Percentiles rank a stretch among this genome's conserved stretches.
phyloP scores from a whole-genome alignment of 2,797 vertebrate genomes.

The Mormyrus hasselquistii region DNA sequence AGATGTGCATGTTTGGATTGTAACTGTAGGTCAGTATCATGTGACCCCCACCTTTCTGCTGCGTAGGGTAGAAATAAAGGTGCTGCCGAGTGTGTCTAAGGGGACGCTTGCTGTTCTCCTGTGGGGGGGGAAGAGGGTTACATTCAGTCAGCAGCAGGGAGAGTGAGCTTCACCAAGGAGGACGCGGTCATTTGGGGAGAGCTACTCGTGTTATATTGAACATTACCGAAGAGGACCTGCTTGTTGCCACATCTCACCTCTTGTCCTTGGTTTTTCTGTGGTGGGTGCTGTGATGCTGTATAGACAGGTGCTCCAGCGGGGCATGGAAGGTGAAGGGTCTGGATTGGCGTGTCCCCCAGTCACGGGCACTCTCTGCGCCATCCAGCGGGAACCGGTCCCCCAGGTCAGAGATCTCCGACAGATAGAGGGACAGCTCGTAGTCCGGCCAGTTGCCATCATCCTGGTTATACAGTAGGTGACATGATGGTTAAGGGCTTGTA shows the following conservation, averaged over 20 bases:
- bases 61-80: conserved; percentile 45
- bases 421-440: conserved; percentile 42
- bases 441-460: conserved; percentile 45
- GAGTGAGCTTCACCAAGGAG: neutral
- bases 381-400: conserved; percentile 54
- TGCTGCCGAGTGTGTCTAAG: conserved; percentile 59
- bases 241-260: conserved; percentile 40
- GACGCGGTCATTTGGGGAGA: neutral
- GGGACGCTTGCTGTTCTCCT: conserved; percentile 58
- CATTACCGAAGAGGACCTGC: no score
- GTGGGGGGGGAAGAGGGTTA: neutral
- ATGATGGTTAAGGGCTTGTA: neutral
- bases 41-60: conserved; percentile 48
- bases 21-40: neutral
- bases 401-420: conserved; percentile 42
- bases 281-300: conserved; percentile 31
- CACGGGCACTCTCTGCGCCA: conserved; percentile 38
- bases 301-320: conserved; percentile 38
- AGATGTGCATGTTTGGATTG: neutral
- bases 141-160: neutral
- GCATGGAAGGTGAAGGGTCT: conserved; percentile 30
- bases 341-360: conserved; percentile 30
- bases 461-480: conserved; percentile 33
- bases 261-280: conserved; percentile 53
- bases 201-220: no score